phyloP scores from a whole-genome alignment of 2,113 vertebrate species.

The Protobothrops mucrosquamatus region DNA sequence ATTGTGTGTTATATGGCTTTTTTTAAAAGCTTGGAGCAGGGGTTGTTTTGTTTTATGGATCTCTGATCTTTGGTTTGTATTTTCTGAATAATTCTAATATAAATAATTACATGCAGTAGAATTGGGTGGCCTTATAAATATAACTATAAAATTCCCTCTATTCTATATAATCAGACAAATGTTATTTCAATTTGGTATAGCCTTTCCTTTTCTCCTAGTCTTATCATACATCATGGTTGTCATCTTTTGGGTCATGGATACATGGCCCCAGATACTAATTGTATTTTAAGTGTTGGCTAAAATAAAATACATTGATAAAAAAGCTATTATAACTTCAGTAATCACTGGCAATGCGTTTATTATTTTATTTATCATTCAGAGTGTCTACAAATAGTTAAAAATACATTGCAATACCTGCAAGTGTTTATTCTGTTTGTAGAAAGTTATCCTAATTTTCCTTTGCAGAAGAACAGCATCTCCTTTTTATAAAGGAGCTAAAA shows the following conservation, averaged over 20 bases:
- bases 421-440: neutral
- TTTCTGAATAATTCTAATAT: neutral
- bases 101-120: neutral
- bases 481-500: neutral
- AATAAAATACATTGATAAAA: neutral
- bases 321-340: neutral
- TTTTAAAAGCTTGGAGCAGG: neutral
- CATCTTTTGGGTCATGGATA: neutral
- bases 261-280: neutral
- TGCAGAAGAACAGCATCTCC: neutral
- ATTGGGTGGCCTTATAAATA: neutral
- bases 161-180: neutral
- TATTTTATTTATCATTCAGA: neutral
- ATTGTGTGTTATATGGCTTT: neutral
- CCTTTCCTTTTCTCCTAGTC: neutral
- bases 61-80: neutral
- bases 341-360: neutral
- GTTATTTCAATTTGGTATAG: neutral
- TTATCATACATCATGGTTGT: neutral
- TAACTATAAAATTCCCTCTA: neutral
- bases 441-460: neutral
- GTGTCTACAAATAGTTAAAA: neutral
- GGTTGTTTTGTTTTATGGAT: neutral
- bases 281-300: neutral
- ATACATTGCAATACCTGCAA: neutral